Evolutionary conservation across 2,888 invertebrate species (phyloP), one percentile per base, ranked within the genome.

Genomic region (Netelia fuscicornis): DNA sequence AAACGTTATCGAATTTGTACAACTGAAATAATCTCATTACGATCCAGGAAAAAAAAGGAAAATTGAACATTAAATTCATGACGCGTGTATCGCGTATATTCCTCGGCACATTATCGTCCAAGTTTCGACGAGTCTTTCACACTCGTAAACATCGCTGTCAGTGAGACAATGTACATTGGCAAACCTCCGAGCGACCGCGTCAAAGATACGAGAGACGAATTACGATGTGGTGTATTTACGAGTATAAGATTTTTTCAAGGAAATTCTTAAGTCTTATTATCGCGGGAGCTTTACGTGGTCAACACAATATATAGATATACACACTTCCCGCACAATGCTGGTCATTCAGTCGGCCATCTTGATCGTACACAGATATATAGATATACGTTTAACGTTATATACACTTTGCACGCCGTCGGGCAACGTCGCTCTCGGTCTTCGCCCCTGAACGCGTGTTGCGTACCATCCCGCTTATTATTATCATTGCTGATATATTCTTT

Each of bases 341-440:
- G 83, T 77, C 25, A 77, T 75, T 65, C 75, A 44, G 44, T 64
- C 67, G 67, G 67, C 54, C 72, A 37, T 67, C 62, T 71, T 68
- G 60, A 76, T 71, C 30, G 52, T 30, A 44, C 25, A 54, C 25
- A 65, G 23, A 81, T 44, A 81, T 72, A 58, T 42, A 17, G 37
- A 52, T 44, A 62, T 44, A 70, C 25, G 44, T 44, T 44, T 67
- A 20, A 48, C 17, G 48, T 58, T 48, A 48, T 23, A 48, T 56
- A 48, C 58, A 71, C 79, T 79, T 65, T 76, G 17, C 54, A 42
- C 70, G 20, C 70, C 42, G 10, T 58, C 67, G 42, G 62, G 52
- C 60, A 81, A 68, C 81, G 67, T 44, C 54, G 48, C 67, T 44
- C 52, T 67, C 84, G 81, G 81, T 77, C 72, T 81, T 81, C 81